phyloP scores from a whole-genome alignment of 2,888 invertebrate species.

The Criorhina ranunculi region DNA sequence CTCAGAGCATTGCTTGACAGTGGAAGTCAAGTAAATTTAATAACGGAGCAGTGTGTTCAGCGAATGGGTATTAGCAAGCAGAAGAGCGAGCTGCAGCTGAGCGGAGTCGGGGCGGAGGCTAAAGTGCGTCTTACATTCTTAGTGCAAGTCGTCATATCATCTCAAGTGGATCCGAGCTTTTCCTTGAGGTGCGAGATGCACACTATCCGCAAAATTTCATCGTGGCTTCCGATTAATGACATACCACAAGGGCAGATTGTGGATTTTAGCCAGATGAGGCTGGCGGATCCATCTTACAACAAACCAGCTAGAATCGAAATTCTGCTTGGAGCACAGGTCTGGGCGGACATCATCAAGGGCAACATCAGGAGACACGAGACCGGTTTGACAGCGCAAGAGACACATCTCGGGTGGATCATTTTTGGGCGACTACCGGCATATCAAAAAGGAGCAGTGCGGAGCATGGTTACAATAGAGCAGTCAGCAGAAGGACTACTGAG shows the following conservation, averaged over 20 bases:
- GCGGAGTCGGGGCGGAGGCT: not conserved
- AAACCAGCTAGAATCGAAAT: slow-evolving; percentile 2
- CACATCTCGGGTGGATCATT: slow-evolving; percentile 30
- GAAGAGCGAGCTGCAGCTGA: slow-evolving; percentile 1
- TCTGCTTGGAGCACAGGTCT: slow-evolving; percentile 33
- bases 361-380: not conserved
- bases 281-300: slow-evolving; percentile 19
- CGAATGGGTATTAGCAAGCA: slow-evolving; percentile 4
- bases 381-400: slow-evolving; percentile 26
- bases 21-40: slow-evolving; percentile 13
- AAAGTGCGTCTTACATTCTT: slow-evolving; percentile 1
- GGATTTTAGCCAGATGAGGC: not conserved
- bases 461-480: not conserved
- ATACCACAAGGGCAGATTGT: not conserved
- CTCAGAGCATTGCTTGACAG: slow-evolving; percentile 26
- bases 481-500: not conserved
- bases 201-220: not conserved
- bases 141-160: not conserved
- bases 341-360: slow-evolving; percentile 28
- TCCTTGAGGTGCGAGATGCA: slow-evolving; percentile 6
- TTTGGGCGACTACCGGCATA: slow-evolving; percentile 3
- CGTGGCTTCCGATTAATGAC: not conserved
- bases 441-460: not conserved
- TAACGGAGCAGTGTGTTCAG: slow-evolving; percentile 28
- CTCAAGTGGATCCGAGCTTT: not conserved